A percentile compares a stretch with the other conserved stretches of the same genome.
These are phyloP conservation scores for Drosophila saltans DNA, from an alignment of 1,140 invertebrate genomes.

Conservation along the genomic window DNA sequence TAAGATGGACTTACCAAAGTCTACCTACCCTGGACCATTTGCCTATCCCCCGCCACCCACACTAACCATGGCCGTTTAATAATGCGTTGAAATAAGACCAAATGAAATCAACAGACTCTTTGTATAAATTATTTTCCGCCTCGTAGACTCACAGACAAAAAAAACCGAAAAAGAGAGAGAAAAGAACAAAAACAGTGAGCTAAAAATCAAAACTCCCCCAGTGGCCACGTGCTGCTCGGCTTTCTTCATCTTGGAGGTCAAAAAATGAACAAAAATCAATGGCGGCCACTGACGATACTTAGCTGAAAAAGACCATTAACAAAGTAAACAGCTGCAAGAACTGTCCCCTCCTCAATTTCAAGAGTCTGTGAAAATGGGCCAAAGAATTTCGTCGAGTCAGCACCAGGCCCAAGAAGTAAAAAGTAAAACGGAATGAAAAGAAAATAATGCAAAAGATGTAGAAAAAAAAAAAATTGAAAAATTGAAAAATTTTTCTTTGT, in stretches of 20 bases:
- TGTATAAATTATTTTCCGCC: slow-evolving; percentile 78
- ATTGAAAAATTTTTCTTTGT: slow-evolving; percentile 70
- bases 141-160: slow-evolving; percentile 46
- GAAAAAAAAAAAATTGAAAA: slow-evolving; percentile 29
- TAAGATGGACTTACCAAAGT: neutral
- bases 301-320: slow-evolving; percentile 81
- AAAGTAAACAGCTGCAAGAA: slow-evolving; percentile 77
- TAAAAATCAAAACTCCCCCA: slow-evolving; percentile 67
- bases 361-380: slow-evolving; percentile 49
- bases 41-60: slow-evolving; percentile 5
- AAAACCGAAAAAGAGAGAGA: slow-evolving; percentile 27
- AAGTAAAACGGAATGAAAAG: slow-evolving; percentile 16
- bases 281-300: slow-evolving; percentile 54
- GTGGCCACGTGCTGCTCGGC: slow-evolving; percentile 21
- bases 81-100: slow-evolving; percentile 59
- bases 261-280: slow-evolving; percentile 71
- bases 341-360: neutral
- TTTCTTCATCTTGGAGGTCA: slow-evolving; percentile 55
- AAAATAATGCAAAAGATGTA: slow-evolving; percentile 22
- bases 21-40: too few species aligned
- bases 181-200: slow-evolving; percentile 35
- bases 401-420: slow-evolving; percentile 29
- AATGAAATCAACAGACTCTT: slow-evolving; percentile 65
- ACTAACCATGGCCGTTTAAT: slow-evolving; percentile 42
- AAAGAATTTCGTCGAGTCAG: slow-evolving; percentile 61